phyloP scores from a whole-genome alignment of 2,888 invertebrate genomes.

The Limnephilus lunatus region DNA sequence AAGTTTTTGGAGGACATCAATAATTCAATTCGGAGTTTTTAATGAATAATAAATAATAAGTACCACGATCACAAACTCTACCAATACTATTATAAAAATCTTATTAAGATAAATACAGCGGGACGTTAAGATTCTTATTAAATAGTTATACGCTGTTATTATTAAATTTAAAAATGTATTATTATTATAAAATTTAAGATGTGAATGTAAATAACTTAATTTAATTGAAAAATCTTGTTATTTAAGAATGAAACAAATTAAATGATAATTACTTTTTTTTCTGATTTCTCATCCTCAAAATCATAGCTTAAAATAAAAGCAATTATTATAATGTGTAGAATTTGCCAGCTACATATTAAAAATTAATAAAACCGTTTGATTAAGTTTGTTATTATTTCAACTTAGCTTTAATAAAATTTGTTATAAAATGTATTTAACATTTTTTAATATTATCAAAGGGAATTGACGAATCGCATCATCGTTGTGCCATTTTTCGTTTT shows the following conservation, averaged over 20 bases:
- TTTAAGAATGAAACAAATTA: constrained; percentile 37
- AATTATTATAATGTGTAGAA: neutral
- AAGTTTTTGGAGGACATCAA: neutral
- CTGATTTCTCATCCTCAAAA: neutral
- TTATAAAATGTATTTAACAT: neutral
- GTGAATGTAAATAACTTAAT: constrained; percentile 23
- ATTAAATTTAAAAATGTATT: constrained; percentile 8
- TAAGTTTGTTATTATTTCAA: neutral
- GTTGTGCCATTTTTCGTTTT: neutral
- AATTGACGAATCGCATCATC: neutral
- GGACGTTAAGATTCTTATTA: neutral
- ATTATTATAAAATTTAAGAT: constrained; percentile 10
- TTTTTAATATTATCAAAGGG: neutral
- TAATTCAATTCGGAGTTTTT: neutral
- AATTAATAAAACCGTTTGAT: neutral
- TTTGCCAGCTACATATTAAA: neutral
- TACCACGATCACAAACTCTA: neutral
- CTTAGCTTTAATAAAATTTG: neutral
- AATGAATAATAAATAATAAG: neutral
- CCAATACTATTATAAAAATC: neutral
- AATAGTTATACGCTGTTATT: constrained; percentile 14
- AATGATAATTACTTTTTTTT: neutral
- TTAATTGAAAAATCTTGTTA: constrained; percentile 31
- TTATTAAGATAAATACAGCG: neutral
- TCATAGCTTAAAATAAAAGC: neutral